Conservation (phyloP, 2,888 invertebrate species). For the Chloromyia formosa region DNA sequence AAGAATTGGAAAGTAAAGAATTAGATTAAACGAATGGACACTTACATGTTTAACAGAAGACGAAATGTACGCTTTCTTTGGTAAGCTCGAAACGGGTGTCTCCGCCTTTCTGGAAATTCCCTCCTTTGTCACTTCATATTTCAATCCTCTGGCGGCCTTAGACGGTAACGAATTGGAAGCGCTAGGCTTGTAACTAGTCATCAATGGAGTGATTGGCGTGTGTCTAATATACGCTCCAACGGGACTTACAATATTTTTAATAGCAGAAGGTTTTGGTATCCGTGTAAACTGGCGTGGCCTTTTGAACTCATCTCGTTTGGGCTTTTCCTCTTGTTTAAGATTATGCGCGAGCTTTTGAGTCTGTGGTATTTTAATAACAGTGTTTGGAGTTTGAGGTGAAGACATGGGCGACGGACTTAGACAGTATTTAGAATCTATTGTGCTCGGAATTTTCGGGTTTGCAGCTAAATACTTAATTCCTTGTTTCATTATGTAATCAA, state of each 20-base stretch:
- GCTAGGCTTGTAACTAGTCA: conserved; percentile 56
- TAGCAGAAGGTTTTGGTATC: conserved; percentile 52
- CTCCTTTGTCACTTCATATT: conserved; percentile 5
- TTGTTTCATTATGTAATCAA: conserved; percentile 62
- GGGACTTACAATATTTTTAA: conserved; percentile 62
- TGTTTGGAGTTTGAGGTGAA: conserved; percentile 48
- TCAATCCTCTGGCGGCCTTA: conserved; percentile 53
- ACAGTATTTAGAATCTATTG: conserved; percentile 25
- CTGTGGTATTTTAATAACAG: conserved; percentile 49
- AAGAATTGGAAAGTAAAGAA: not conserved
- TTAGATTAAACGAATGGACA: conserved; percentile 22
- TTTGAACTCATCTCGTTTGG: conserved; percentile 55
- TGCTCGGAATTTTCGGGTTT: conserved; percentile 25
- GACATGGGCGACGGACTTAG: conserved; percentile 23
- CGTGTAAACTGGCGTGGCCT: conserved; percentile 49
- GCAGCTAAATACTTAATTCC: conserved; percentile 58
- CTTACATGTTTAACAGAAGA: conserved; percentile 60
- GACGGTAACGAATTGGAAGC: conserved; percentile 46
- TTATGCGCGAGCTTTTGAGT: conserved; percentile 42
- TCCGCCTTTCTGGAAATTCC: not conserved
- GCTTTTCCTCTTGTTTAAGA: conserved; percentile 48
- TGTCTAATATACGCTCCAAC: conserved; percentile 63
- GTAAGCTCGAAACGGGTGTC: conserved; percentile 52
- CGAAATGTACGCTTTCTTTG: conserved; percentile 61
- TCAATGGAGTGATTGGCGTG: conserved; percentile 60